Evolutionary conservation across 1,140 invertebrate species (phyloP).

Genomic region (Scaptomyza hsui): DNA sequence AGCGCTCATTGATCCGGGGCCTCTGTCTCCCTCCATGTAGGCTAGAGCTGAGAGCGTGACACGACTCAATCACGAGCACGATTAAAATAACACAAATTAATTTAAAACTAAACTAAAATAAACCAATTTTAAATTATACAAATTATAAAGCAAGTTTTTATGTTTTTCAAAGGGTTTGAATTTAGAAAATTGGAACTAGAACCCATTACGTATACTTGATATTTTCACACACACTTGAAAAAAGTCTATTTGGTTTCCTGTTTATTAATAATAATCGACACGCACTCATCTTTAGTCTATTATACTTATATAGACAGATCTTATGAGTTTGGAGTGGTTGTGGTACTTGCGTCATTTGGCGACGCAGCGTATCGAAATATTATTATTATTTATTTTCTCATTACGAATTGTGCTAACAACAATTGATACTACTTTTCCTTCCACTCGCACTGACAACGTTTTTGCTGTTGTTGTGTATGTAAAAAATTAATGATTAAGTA

Average conservation of each 20-base stretch:
- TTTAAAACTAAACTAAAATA: neutral
- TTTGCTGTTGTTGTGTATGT: neutral
- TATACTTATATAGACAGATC: neutral
- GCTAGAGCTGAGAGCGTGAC: slow-evolving; percentile 28
- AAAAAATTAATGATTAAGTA: slow-evolving; percentile 40
- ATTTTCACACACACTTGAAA: neutral
- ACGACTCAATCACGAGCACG: slow-evolving; percentile 11
- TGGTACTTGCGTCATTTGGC: slow-evolving; percentile 31
- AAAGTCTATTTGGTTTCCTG: neutral
- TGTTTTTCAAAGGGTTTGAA: neutral
- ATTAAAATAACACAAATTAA: neutral
- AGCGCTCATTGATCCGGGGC: slow-evolving; percentile 6
- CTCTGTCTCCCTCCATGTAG: too few relatives aligned
- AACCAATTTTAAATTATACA: slow-evolving; percentile 2
- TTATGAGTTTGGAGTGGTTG: neutral
- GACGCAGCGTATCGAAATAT: slow-evolving; percentile 7
- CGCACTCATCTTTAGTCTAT: slow-evolving; percentile 13
- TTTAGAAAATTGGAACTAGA: neutral
- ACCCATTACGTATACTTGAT: too few relatives aligned
- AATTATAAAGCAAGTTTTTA: neutral
- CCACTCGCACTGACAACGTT: neutral
- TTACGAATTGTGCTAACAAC: slow-evolving; percentile 37
- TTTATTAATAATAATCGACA: neutral
- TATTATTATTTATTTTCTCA: slow-evolving; percentile 29
- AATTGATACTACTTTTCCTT: slow-evolving; percentile 19